Percentiles rank a stretch among this genome's conserved stretches.
phyloP scores from a whole-genome alignment of 2,888 invertebrate species.

The Temnothorax ravouxi region DNA sequence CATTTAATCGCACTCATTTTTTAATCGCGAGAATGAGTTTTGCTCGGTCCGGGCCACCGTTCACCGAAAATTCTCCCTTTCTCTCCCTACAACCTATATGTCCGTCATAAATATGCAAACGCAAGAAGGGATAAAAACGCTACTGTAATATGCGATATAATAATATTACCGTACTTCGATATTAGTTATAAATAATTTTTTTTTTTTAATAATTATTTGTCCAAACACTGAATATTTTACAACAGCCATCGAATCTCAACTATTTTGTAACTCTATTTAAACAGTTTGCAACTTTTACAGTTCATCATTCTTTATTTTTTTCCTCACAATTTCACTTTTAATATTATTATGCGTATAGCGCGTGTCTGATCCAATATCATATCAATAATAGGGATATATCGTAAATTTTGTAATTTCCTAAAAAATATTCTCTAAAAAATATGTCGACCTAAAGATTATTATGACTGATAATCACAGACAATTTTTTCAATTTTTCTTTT shows the following conservation, averaged over 20 bases:
- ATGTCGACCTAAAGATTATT: conserved; percentile 86
- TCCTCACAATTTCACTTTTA: conserved; percentile 69
- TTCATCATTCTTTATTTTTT: conserved; percentile 55
- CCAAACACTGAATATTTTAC: conserved; percentile 85
- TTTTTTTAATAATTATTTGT: conserved; percentile 84
- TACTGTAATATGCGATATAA: conserved; percentile 80
- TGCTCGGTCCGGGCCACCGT: conserved; percentile 45
- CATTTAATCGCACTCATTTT: conserved; percentile 58
- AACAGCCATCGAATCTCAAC: conserved; percentile 85
- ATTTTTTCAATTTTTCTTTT: conserved; percentile 81
- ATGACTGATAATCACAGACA: conserved; percentile 86
- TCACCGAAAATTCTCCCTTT: conserved; percentile 53
- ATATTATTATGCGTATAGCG: conserved; percentile 77
- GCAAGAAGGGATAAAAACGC: conserved; percentile 81
- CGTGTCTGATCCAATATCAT: conserved; percentile 83
- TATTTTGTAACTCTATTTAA: conserved; percentile 82
- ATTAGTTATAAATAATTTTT: conserved; percentile 82
- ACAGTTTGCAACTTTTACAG: conserved; percentile 80
- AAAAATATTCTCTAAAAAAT: conserved; percentile 86
- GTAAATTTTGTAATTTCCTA: conserved; percentile 86
- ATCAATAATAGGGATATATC: conserved; percentile 85
- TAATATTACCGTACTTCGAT: conserved; percentile 80
- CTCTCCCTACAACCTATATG: conserved; percentile 62
- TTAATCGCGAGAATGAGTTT: conserved; percentile 61
- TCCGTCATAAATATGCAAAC: conserved; percentile 78